These are phyloP conservation scores for Lapara coniferarum DNA, from an alignment of 2,888 invertebrate genomes.

Conservation along the genomic window DNA sequence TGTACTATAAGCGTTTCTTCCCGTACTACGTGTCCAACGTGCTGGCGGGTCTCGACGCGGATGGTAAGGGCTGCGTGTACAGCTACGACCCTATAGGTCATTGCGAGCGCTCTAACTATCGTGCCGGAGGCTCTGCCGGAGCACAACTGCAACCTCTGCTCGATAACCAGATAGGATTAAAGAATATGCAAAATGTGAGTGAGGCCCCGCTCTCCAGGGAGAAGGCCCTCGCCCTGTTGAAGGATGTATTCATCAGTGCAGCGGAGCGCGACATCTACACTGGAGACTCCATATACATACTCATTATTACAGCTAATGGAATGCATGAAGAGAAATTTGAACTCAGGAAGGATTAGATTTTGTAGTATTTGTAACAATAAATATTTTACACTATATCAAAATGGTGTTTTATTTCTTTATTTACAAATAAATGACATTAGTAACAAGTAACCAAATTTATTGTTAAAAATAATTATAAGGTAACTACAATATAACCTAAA, in stretches of 20 bases:
- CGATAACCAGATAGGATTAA: slow-evolving; percentile 97
- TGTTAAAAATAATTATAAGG: slow-evolving; percentile 65
- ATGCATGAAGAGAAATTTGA: slow-evolving; percentile 89
- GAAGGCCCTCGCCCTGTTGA: slow-evolving; percentile 92
- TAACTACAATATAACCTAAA: slow-evolving; percentile 68
- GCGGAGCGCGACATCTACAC: slow-evolving; percentile 99
- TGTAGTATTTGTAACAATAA: slow-evolving; percentile 38
- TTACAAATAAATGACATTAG: slow-evolving; percentile 39
- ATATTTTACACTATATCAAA: slow-evolving; percentile 38
- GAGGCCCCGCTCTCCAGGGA: slow-evolving; percentile 88
- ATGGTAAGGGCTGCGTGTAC: slow-evolving; percentile 97
- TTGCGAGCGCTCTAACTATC: slow-evolving; percentile 92
- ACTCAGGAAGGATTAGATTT: slow-evolving; percentile 92
- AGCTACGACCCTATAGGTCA: slow-evolving; percentile 99
- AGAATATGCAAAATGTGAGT: slow-evolving; percentile 91
- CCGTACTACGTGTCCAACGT: slow-evolving; percentile 98
- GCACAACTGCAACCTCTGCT: slow-evolving; percentile 96
- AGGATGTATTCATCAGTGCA: slow-evolving; percentile 98
- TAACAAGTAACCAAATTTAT: slow-evolving; percentile 74
- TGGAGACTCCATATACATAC: slow-evolving; percentile 94
- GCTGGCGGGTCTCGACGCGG: slow-evolving; percentile 95
- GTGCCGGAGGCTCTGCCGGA: slow-evolving; percentile 96
- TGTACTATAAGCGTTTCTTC: slow-evolving; percentile 98
- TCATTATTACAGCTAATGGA: slow-evolving; percentile 94
- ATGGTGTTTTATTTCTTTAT: slow-evolving; percentile 34